Base-by-base conservation (phyloP, 2,888 invertebrate species). In the Ceraclea dissimilis region DNA sequence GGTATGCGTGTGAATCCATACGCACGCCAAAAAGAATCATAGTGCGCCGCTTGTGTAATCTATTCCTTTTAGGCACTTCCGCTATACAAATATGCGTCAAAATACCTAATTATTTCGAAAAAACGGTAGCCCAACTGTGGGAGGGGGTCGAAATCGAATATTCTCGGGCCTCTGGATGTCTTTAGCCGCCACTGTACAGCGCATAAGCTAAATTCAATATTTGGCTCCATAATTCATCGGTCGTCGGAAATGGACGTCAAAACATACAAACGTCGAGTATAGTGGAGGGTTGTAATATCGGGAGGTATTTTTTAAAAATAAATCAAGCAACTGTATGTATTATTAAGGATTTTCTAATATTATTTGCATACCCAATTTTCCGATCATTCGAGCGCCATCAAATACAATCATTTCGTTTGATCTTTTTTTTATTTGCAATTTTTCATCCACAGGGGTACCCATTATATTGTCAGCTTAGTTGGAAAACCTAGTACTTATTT, bases 191-290 rank as follows among this genome's bases (percentile, higher is more conserved):
- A n/a, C n/a, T n/a, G n/a, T n/a, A n/a, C n/a, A n/a, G 8, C 11
- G n/a, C 46, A 49, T 49, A 22, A 49, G 21, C 49, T 49, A 26
- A 22, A 22, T 49, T 49, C 49, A 49, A 49, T 49, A 49, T 49
- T 49, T 26, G 26, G 22, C 13, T 11, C 6, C 20, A 47, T 47
- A 47, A 47, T 19, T 47, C 39, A 39, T 39, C 39, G 8, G 13
- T 13, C 16, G 39, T 39, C 4, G 39, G 39, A 39, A 39, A 39
- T 16, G 39, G 39, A 39, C 39, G 39, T 39, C 39, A 16, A 39
- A 39, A 39, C 4, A 39, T 39, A 39, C 39, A 39, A 39, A 39
- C 39, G 39, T 39, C 16, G 39, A n/a, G 39, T 13, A 16, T 13
- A n/a, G 13, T 13, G 39, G 39, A 39, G 39, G 39, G 39, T n/a